A percentile compares a stretch with the other conserved stretches of the same genome.
Evolutionary conservation across 2,797 vertebrate species (phyloP).

Genomic region (Botia almorhae): DNA sequence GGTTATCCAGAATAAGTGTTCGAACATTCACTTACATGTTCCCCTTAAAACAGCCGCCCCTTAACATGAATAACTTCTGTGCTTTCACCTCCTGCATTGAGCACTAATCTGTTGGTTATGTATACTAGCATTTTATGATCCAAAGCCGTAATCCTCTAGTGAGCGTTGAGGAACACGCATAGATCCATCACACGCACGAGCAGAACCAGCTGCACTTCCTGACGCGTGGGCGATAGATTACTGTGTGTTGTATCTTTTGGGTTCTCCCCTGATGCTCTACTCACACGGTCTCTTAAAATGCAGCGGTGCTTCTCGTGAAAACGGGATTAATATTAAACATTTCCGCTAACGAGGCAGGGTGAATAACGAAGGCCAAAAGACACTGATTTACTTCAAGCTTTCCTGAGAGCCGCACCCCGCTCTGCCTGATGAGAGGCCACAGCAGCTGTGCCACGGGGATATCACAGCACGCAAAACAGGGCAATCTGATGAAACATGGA

Average conservation of each 20-base stretch:
- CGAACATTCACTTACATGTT: too few species aligned
- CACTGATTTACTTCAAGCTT: constrained; percentile 54
- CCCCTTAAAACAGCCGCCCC: not conserved
- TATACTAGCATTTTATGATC: constrained; percentile 21
- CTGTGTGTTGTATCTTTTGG: constrained; percentile 30
- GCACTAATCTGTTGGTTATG: constrained; percentile 6
- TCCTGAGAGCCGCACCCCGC: constrained; percentile 26
- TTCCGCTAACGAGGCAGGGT: constrained; percentile 62
- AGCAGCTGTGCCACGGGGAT: constrained; percentile 21
- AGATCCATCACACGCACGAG: constrained; percentile 8
- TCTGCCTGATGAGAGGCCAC: constrained; percentile 21
- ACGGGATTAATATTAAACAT: constrained; percentile 75
- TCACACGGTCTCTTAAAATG: constrained; percentile 59
- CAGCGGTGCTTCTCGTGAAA: constrained; percentile 62
- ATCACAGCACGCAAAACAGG: constrained; percentile 20
- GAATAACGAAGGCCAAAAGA: constrained; percentile 57
- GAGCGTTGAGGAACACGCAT: not conserved
- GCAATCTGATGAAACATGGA: constrained; percentile 36
- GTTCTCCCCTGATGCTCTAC: constrained; percentile 24
- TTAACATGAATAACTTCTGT: constrained; percentile 15
- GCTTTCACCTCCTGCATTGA: not conserved
- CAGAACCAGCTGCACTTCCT: constrained; percentile 22
- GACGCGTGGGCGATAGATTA: constrained; percentile 36
- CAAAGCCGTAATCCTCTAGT: constrained; percentile 15
- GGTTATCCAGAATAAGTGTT: too few species aligned